These are phyloP conservation scores for Andricus curvator DNA, from an alignment of 2,888 invertebrate genomes.

Conservation along the genomic window DNA sequence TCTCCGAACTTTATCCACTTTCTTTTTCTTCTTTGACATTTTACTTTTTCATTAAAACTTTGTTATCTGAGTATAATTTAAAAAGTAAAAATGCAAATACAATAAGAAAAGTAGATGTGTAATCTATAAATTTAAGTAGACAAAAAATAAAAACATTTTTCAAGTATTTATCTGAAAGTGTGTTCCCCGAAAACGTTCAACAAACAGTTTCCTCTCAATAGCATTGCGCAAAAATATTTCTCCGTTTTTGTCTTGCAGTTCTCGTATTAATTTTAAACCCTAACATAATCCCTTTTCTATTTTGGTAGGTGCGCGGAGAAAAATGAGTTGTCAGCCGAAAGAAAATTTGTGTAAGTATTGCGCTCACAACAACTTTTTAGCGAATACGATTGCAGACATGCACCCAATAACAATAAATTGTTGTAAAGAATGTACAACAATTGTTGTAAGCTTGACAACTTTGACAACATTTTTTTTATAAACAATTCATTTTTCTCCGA, in stretches of 20 bases:
- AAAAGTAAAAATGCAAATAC: no score
- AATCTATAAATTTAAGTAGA: no score
- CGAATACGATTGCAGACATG: slow-evolving; percentile 28
- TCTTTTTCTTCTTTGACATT: no score
- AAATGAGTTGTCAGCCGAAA: slow-evolving; percentile 38
- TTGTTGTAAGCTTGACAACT: slow-evolving; percentile 26
- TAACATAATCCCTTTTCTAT: slow-evolving; percentile 37
- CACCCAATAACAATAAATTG: slow-evolving; percentile 15
- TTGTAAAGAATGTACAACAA: slow-evolving; percentile 7
- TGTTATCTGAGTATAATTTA: no score
- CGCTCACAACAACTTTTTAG: slow-evolving; percentile 1
- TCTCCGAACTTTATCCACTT: no score
- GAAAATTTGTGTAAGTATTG: slow-evolving; percentile 39
- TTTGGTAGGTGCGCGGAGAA: slow-evolving; percentile 39
- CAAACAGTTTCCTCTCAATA: background rate
- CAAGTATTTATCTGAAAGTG: no score
- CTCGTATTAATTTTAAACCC: background rate
- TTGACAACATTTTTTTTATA: slow-evolving; percentile 26
- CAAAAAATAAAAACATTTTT: no score
- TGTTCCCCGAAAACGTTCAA: no score
- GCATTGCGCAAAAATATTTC: background rate
- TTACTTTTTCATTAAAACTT: no score
- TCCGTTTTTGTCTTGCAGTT: background rate
- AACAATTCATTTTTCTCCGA: slow-evolving; percentile 41
- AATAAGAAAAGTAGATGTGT: no score